Evolutionary conservation across 2,888 invertebrate species (phyloP).

Genomic region (Caradrina kadenii): DNA sequence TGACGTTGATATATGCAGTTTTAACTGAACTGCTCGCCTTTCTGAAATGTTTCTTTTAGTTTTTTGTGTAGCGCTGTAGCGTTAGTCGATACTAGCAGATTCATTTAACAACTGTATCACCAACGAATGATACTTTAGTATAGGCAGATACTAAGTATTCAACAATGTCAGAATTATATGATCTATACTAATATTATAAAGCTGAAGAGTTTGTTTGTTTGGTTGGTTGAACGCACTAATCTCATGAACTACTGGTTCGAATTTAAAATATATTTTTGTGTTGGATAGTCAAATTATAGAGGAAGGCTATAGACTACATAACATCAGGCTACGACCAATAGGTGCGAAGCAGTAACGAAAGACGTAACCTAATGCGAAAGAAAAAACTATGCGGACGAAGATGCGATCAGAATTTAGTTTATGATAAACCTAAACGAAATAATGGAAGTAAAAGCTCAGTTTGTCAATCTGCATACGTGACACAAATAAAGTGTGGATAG

Average conservation of each 20-base stretch:
- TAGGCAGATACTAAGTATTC: background rate
- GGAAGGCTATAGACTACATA: too few species aligned
- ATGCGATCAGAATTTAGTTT: too few species aligned
- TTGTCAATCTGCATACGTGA: background rate
- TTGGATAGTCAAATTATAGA: too few species aligned
- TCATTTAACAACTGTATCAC: background rate
- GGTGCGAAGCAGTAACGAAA: too few species aligned
- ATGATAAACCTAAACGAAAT: background rate
- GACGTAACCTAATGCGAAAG: too few species aligned
- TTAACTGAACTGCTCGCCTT: constrained; percentile 39
- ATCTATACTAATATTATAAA: too few species aligned
- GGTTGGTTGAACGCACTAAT: too few species aligned
- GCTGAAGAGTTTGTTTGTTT: too few species aligned
- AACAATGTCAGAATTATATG: background rate
- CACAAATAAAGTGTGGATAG: background rate
- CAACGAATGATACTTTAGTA: background rate
- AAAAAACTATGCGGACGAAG: too few species aligned
- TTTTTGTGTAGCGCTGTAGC: background rate
- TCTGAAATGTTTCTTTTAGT: constrained; percentile 3
- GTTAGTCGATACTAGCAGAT: background rate
- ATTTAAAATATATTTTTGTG: too few species aligned
- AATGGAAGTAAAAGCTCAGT: background rate
- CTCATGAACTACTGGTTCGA: too few species aligned
- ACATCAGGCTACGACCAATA: too few species aligned
- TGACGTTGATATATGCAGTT: constrained; percentile 60